Conservation (phyloP, 2,797 vertebrate species). For the Pteropus rufus region DNA sequence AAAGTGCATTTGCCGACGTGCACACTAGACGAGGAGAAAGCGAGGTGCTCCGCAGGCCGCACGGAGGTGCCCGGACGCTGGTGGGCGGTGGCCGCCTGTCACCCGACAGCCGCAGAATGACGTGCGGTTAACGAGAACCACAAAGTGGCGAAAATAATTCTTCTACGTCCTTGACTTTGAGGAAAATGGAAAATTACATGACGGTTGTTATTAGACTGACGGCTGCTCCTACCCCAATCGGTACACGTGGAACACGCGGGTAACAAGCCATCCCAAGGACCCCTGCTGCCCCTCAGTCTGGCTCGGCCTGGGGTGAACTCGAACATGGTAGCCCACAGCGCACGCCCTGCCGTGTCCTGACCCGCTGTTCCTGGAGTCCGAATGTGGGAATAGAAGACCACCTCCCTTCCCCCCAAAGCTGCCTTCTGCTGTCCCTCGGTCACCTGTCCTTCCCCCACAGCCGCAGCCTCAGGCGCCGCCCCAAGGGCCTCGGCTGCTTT, state of each 20-base stretch:
- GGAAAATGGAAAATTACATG: background rate
- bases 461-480: accelerated
- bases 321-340: background rate
- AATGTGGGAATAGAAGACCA: too few species aligned
- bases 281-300: accelerated
- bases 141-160: accelerated
- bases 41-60: too few species aligned
- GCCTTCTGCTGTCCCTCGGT: accelerated
- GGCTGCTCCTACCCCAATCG: background rate
- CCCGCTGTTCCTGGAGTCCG: background rate
- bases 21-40: too few species aligned
- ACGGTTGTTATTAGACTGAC: background rate
- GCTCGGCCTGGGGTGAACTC: background rate
- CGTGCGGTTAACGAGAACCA: too few species aligned
- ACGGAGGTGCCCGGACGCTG: too few species aligned
- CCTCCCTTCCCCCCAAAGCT: background rate
- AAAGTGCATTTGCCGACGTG: too few species aligned
- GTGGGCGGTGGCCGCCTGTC: accelerated
- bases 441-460: accelerated
- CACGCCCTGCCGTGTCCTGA: accelerated
- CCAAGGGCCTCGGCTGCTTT: too few species aligned
- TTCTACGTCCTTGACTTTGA: background rate
- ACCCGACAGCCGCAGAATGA: too few species aligned
- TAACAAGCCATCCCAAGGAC: background rate
- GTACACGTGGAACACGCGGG: accelerated